Evolutionary conservation across 2,888 invertebrate species (phyloP), one percentile per base, ranked within the genome.

Genomic region (Germaria angustata): DNA sequence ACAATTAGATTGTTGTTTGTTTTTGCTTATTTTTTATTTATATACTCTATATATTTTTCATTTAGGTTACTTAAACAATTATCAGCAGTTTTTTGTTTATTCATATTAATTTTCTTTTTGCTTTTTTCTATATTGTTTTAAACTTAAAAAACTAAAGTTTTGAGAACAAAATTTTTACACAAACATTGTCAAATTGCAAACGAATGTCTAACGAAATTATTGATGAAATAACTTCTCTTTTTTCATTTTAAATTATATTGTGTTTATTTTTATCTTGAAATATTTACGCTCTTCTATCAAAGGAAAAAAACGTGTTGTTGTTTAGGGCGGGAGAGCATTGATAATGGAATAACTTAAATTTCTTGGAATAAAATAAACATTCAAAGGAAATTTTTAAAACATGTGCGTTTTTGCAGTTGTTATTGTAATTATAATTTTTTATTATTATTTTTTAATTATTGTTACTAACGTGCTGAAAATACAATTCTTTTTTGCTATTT

Each of bases 1-100:
- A 82, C 82, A 84, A 84, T 84, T 77, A 53, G 44, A 80, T 84
- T 82, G 80, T 63, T 71, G 63, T 49, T 78, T 55, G 17, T 36
- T 55, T 76, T 39, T 44, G n/a, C 66, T 80, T 22, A 84, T 34
- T 32, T 63, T 46, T 41, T 63, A 44, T 55, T 75, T 34, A 49
- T 9, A 41, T n/a, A n/a, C n/a, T n/a, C n/a, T n/a, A n/a, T n/a
- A 22, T 44, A 17, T 65, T 55, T 61, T n/a, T n/a, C n/a, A 44
- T 75, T 57, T 49, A 15, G 36, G n/a, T 57, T 76, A 73, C 53
- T 32, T 22, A 66, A 11, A 55, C 44, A 63, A 32, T 28, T 73
- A 22, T 22, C 20, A 17, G 15, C 59, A 55, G 17, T 9, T 69
- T 22, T 34, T 32, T 44, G 28, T 28, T 20, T 41, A n/a, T 41